Conservation (phyloP, 2,113 vertebrate species). For the Carassius carassius region DNA sequence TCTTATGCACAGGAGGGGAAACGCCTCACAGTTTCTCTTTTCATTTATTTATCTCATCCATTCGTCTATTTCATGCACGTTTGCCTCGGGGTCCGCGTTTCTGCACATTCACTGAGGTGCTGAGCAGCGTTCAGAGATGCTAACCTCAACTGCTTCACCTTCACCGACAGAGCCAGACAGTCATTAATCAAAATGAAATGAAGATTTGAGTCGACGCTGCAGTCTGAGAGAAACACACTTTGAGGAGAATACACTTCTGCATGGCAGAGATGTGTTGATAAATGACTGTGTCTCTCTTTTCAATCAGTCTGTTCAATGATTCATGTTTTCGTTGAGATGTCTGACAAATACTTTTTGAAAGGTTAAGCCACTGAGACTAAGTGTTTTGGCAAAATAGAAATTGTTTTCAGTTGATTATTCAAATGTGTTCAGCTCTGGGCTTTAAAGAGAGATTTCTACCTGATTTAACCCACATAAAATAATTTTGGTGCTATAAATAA, state of each 20-base stretch:
- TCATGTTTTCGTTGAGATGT: background rate
- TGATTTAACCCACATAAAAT: background rate
- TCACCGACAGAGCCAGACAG: slow-evolving; percentile 17
- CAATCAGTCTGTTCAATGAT: slow-evolving; percentile 30
- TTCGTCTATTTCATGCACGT: slow-evolving; percentile 48
- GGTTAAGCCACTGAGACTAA: background rate
- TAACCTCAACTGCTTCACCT: slow-evolving; percentile 36
- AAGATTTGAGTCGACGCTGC: slow-evolving; percentile 20
- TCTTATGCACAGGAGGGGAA: slow-evolving; percentile 58
- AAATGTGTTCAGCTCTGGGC: background rate
- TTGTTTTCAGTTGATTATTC: background rate
- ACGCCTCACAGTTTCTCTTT: slow-evolving; percentile 39
- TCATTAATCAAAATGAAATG: slow-evolving; percentile 38
- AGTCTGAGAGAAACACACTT: slow-evolving; percentile 29
- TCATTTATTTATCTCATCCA: slow-evolving; percentile 59
- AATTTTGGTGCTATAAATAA: background rate
- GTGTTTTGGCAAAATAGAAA: background rate
- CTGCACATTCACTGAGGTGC: slow-evolving; percentile 25
- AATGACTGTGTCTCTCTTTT: slow-evolving; percentile 19
- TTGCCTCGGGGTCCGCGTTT: slow-evolving; percentile 22
- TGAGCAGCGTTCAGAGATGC: slow-evolving; percentile 14
- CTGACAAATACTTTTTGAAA: background rate
- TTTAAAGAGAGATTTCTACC: background rate
- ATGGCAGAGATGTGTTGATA: slow-evolving; percentile 17
- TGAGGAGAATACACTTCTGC: slow-evolving; percentile 25